Conservation (phyloP, 2,113 vertebrate genomes). For the Cyanistes caeruleus region DNA sequence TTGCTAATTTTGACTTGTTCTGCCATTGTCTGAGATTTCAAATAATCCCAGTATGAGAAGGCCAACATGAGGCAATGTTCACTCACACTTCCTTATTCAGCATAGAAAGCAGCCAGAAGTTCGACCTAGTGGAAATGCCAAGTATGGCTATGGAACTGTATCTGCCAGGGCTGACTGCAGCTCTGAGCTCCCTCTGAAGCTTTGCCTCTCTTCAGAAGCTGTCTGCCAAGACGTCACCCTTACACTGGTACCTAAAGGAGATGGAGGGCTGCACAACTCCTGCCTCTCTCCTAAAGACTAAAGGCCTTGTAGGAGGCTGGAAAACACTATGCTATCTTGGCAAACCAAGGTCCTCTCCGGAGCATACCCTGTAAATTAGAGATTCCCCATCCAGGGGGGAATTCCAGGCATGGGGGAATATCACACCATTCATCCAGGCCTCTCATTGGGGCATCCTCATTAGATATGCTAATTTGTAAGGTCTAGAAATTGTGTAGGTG, state of each 20-base stretch:
- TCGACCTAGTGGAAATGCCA: not conserved
- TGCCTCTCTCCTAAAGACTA: not conserved
- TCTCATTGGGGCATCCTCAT: too few species aligned
- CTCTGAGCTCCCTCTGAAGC: not conserved
- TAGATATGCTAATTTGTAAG: too few species aligned
- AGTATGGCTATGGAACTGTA: constrained; percentile 36
- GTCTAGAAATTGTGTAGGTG: too few species aligned
- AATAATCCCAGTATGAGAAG: not conserved
- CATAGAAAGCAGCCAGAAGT: not conserved
- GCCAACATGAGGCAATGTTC: not conserved
- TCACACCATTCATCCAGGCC: too few species aligned
- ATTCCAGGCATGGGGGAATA: too few species aligned
- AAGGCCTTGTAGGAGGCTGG: not conserved
- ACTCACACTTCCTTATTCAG: constrained; percentile 54
- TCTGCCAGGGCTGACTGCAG: constrained; percentile 2
- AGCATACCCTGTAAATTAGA: too few species aligned
- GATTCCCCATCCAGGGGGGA: too few species aligned
- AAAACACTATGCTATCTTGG: too few species aligned
- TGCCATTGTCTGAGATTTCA: not conserved
- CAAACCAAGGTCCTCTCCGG: too few species aligned
- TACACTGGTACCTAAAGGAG: not conserved
- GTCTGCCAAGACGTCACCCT: not conserved
- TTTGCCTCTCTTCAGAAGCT: not conserved
- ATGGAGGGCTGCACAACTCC: not conserved
- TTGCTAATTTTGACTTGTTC: not conserved